Evolutionary conservation across 2,888 invertebrate genomes (phyloP), one percentile per base, ranked within the genome.

Genomic region (Eugnorisma glareosa): DNA sequence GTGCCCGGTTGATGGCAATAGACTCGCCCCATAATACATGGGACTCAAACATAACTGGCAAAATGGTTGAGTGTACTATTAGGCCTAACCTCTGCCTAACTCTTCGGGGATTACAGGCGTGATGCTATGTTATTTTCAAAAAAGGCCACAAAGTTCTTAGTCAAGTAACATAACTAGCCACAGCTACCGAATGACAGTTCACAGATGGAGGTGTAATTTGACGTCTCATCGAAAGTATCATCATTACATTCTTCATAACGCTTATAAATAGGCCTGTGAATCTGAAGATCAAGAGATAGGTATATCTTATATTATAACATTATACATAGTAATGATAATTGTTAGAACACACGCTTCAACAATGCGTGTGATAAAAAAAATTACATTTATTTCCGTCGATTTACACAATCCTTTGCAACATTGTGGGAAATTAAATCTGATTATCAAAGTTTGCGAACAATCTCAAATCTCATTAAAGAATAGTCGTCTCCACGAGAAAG

Each of bases 401-500:
- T 92, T 92, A 90, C 91, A 92, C 92, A 92, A 92, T 89, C 85
- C 79, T 83, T 84, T 78, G 87, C 88, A 91, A 93, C 91, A 93
- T 92, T 93, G 91, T 88, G 92, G 86, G 90, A 90, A 91, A 88
- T 91, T 90, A 48, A 74, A 76, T 92, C 85, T 88, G 90, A 91
- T 93, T 93, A 94, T 92, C 91, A 92, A 92, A 92, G 92, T 92
- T 92, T 89, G 90, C 89, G 89, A 91, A 92, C 92, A 92, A 93
- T 93, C 92, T 90, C 88, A 90, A 90, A 92, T 94, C 94, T 93
- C 93, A 94, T 92, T 93, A 93, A 90, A 90, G 89, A 91, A 92
- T 90, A 90, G 88, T 86, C 85, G 89, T 89, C 89, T 89, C 86
- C 85, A 89, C 91, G 94, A 89, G 94, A 96, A 96, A 96, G 96